Percentiles rank a stretch among this genome's conserved stretches.
These are phyloP conservation scores for Australoheros scitulus DNA, from an alignment of 2,113 vertebrate genomes.

Conservation along the genomic window DNA sequence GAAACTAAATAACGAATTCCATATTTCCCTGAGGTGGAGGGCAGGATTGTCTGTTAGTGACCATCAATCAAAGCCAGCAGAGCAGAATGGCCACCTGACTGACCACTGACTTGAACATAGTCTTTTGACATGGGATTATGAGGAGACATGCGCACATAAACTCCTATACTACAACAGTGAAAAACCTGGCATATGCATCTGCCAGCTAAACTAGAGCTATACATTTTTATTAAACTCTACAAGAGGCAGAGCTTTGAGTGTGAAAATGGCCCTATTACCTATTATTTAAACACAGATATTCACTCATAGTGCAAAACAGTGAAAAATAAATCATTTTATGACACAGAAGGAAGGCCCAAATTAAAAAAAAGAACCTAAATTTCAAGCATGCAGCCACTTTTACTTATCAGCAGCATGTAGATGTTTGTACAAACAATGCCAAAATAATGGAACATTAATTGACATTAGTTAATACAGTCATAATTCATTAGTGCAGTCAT, in stretches of 20 bases:
- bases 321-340: neutral
- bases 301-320: neutral
- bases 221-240: neutral
- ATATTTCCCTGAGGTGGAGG: constrained; percentile 83
- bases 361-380: neutral
- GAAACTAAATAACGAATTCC: constrained; percentile 88
- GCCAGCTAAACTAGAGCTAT: neutral
- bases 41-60: constrained; percentile 74
- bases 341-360: neutral
- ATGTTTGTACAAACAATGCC: neutral
- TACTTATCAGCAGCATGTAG: neutral
- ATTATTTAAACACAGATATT: neutral
- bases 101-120: constrained; percentile 50
- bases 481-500: neutral
- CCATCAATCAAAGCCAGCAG: constrained; percentile 82
- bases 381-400: neutral
- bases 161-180: neutral
- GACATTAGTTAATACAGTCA: neutral
- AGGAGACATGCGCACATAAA: neutral
- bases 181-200: neutral
- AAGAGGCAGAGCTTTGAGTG: neutral
- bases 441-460: neutral
- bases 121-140: constrained; percentile 7
- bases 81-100: constrained; percentile 54
- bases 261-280: neutral